Evolutionary conservation across 92 coral and sea anemone species (phyloP).

Genomic region (Plumapathes pennacea): DNA sequence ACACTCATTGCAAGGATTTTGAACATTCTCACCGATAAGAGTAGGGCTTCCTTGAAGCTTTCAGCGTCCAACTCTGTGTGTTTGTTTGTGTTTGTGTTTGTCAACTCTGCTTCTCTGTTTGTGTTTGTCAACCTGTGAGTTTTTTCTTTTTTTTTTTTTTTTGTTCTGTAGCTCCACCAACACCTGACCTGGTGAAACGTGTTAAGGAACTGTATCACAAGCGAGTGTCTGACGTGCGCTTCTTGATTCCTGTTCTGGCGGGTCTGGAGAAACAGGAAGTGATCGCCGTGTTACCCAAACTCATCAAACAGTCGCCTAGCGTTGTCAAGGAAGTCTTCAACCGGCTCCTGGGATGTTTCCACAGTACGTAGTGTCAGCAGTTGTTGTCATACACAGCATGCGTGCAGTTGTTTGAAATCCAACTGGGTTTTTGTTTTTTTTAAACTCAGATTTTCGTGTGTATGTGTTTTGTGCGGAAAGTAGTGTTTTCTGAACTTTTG

Average conservation of each 20-base stretch:
- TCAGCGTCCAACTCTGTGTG: background rate
- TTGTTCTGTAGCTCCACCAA: constrained; percentile 74
- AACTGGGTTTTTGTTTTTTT: no score
- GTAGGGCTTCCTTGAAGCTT: no score
- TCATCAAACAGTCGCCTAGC: constrained; percentile 97
- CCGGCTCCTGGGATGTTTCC: constrained; percentile 93
- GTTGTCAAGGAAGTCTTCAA: constrained; percentile 98
- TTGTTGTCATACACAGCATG: no score
- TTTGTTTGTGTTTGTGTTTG: background rate
- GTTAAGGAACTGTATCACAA: constrained; percentile 97
- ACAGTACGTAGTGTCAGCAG: constrained; percentile 58
- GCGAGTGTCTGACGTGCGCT: constrained; percentile 98
- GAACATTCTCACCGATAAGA: constrained; percentile 97
- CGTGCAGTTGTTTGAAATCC: no score
- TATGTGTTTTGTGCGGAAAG: no score
- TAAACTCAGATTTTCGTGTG: no score
- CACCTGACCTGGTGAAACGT: constrained; percentile 84
- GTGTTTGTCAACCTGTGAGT: background rate
- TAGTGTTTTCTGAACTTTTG: no score
- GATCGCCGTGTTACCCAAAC: constrained; percentile 94
- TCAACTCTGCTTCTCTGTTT: background rate
- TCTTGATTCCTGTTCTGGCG: constrained; percentile 92
- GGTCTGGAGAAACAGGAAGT: constrained; percentile 95
- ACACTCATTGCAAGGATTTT: constrained; percentile 93
- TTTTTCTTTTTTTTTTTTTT: background rate